Percentiles rank a stretch among this genome's conserved stretches.
phyloP scores from a whole-genome alignment of 2,888 invertebrate genomes.

The Cheilosia variabilis region DNA sequence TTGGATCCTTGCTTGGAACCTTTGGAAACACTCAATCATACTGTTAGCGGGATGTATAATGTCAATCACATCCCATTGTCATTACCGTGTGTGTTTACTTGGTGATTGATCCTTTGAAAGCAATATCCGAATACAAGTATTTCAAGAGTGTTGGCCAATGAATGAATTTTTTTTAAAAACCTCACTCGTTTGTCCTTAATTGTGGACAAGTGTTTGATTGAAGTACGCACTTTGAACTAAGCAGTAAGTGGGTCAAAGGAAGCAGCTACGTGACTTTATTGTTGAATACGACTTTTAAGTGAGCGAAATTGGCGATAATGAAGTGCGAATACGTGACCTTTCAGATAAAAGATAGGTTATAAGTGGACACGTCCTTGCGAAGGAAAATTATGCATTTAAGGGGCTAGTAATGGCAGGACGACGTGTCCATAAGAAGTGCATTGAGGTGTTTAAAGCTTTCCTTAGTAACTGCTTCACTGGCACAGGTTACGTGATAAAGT shows the following conservation, averaged over 20 bases:
- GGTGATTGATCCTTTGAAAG: conserved; percentile 29
- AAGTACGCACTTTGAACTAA: neutral
- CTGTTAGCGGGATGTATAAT: conserved; percentile 3
- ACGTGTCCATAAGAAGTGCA: neutral
- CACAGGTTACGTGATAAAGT: neutral
- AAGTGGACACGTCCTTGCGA: conserved; percentile 23
- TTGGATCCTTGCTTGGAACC: too few relatives aligned
- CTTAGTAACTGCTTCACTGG: neutral
- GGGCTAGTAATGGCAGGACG: conserved; percentile 7
- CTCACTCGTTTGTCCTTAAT: conserved; percentile 14
- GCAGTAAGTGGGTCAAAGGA: neutral
- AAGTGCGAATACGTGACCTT: conserved; percentile 36
- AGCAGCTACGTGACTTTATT: conserved; percentile 36
- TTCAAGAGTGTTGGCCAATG: neutral
- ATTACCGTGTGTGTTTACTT: conserved; percentile 25
- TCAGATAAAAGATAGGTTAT: neutral
- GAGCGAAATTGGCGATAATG: conserved; percentile 18
- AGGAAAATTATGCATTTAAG: conserved; percentile 24
- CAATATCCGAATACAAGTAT: neutral
- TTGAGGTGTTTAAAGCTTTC: neutral
- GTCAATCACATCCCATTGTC: conserved; percentile 51
- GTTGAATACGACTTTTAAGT: conserved; percentile 26
- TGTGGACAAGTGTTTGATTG: conserved; percentile 25
- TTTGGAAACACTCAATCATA: conserved; percentile 36
- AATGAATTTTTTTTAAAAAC: neutral